Percentiles rank a stretch among this genome's conserved stretches.
These are phyloP conservation scores for Hydrochoerus hydrochaeris DNA, from an alignment of 2,113 vertebrate genomes.

Conservation along the genomic window DNA sequence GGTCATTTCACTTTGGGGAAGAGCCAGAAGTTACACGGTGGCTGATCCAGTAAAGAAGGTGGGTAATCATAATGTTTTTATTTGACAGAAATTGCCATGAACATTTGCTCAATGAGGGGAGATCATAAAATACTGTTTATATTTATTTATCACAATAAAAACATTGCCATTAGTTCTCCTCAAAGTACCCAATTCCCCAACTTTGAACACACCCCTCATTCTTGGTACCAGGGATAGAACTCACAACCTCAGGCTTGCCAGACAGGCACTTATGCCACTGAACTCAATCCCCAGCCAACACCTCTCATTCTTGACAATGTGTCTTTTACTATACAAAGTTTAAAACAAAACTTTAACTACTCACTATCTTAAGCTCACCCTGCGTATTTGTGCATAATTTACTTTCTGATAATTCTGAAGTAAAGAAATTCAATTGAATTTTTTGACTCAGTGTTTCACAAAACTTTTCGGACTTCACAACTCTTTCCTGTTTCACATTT, in stretches of 20 bases:
- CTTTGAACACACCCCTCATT: neutral
- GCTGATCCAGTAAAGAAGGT: neutral
- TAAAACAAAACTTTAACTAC: neutral
- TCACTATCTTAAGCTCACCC: neutral
- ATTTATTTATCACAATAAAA: neutral
- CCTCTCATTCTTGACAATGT: neutral
- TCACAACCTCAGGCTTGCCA: too few relatives aligned
- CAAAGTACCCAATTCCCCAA: neutral
- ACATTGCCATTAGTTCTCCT: neutral
- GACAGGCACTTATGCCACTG: too few relatives aligned
- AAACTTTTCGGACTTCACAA: neutral
- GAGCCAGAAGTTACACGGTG: neutral
- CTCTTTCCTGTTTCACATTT: neutral
- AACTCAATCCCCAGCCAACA: too few relatives aligned
- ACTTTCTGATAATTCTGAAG: neutral
- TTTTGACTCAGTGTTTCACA: neutral
- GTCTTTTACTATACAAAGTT: neutral
- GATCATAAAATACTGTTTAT: neutral
- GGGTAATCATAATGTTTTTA: neutral
- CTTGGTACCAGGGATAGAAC: too few relatives aligned
- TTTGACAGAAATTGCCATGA: neutral
- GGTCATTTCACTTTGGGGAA: neutral
- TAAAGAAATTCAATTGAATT: neutral
- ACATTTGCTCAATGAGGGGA: neutral
- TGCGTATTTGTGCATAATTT: neutral